Evolutionary conservation across 2,888 invertebrate species (phyloP).

Genomic region (Cephus nigrinus): DNA sequence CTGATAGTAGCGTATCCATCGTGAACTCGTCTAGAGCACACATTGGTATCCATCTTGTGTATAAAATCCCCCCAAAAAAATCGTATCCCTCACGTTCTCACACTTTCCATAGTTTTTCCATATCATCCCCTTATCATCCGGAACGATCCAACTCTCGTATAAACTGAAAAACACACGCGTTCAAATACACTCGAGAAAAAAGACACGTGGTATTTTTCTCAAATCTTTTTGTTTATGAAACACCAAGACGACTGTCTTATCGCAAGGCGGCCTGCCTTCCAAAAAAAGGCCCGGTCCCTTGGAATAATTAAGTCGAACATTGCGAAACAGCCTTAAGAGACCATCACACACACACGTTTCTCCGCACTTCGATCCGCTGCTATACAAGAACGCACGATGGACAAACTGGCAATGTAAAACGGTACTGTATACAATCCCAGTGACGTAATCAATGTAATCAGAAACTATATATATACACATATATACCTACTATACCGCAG

Average conservation of each 20-base stretch:
- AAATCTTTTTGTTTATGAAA: neutral
- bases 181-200: neutral
- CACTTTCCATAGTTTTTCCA: neutral
- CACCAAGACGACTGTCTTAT: neutral
- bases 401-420: neutral
- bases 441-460: neutral
- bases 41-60: constrained; percentile 52
- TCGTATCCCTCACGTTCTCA: neutral
- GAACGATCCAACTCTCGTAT: neutral
- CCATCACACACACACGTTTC: neutral
- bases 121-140: neutral
- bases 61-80: neutral
- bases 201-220: neutral
- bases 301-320: neutral
- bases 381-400: neutral
- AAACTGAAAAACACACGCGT: neutral
- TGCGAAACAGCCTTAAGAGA: neutral
- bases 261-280: neutral
- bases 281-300: neutral
- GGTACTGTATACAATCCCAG: neutral
- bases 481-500: neutral
- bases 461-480: neutral
- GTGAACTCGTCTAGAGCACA: constrained; percentile 72
- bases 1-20: constrained; percentile 91
- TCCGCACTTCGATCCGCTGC: neutral